These are phyloP conservation scores for Desoria tigrina DNA, from an alignment of 2,888 invertebrate species.

Conservation along the genomic window DNA sequence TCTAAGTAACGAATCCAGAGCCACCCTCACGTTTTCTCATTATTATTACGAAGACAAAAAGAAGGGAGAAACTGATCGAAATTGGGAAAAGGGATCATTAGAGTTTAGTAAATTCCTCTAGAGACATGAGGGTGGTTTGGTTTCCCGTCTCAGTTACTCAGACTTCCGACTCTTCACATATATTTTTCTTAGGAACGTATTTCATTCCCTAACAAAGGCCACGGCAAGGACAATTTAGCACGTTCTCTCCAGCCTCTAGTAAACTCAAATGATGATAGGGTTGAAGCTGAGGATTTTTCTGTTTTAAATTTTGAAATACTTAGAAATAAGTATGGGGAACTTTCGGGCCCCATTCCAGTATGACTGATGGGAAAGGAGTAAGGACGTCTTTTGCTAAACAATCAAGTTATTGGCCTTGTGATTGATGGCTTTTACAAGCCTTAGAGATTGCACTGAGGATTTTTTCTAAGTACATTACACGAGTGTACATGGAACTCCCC, in stretches of 20 bases:
- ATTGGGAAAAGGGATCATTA: constrained; percentile 8
- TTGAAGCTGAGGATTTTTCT: neutral
- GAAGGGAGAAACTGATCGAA: neutral
- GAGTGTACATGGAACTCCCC: too few species aligned
- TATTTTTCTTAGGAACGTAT: neutral
- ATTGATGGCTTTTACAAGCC: too few species aligned
- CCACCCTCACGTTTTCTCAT: constrained; percentile 6
- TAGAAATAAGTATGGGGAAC: too few species aligned
- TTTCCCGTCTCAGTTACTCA: neutral
- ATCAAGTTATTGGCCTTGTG: too few species aligned
- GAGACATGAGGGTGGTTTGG: constrained; percentile 9
- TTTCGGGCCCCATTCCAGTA: too few species aligned
- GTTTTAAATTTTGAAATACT: too few species aligned
- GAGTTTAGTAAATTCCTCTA: neutral
- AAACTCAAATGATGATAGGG: constrained; percentile 21
- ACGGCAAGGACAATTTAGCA: constrained; percentile 47
- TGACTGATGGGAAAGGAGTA: too few species aligned
- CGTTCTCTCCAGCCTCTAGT: constrained; percentile 38
- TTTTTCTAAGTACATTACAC: too few species aligned
- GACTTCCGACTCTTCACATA: neutral
- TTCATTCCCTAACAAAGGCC: constrained; percentile 11
- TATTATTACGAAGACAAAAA: constrained; percentile 1
- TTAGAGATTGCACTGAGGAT: too few species aligned
- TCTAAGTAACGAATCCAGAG: neutral
- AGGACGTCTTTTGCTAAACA: too few species aligned